These are phyloP conservation scores for Ptychobarbus kaznakovi DNA, from an alignment of 2,797 vertebrate species.

Conservation along the genomic window DNA sequence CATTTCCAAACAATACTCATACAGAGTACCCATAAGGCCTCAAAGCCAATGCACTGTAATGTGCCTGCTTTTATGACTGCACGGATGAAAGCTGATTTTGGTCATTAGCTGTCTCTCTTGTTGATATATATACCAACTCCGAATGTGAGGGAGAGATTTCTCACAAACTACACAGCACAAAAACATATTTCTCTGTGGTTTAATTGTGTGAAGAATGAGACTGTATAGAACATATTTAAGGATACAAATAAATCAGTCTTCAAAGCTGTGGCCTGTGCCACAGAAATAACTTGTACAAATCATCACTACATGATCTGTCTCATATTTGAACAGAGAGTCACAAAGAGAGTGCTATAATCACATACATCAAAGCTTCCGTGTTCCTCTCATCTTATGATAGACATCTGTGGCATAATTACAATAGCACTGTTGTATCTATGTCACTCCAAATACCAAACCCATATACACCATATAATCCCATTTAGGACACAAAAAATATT, in stretches of 20 bases:
- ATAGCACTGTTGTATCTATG: slow-evolving; percentile 40
- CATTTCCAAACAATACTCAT: slow-evolving; percentile 36
- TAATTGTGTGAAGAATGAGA: slow-evolving; percentile 7
- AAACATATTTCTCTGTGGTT: background rate
- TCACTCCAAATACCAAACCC: slow-evolving; percentile 40
- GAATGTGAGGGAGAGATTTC: background rate
- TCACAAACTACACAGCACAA: slow-evolving; percentile 27
- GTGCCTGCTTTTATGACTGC: slow-evolving; percentile 25
- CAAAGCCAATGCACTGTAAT: background rate
- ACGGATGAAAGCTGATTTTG: slow-evolving; percentile 34
- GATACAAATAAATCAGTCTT: slow-evolving; percentile 19
- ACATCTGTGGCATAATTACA: slow-evolving; percentile 40
- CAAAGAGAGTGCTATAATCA: background rate
- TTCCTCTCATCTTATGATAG: slow-evolving; percentile 6
- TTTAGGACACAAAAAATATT: slow-evolving; percentile 57
- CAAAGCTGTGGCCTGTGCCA: slow-evolving; percentile 20
- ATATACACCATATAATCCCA: slow-evolving; percentile 61
- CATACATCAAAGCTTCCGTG: slow-evolving; percentile 15
- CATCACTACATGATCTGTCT: slow-evolving; percentile 11
- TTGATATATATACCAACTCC: slow-evolving; percentile 11
- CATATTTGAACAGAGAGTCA: slow-evolving; percentile 6
- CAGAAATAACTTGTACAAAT: slow-evolving; percentile 13
- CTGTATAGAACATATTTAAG: background rate
- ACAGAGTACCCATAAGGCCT: background rate
- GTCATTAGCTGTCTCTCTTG: slow-evolving; percentile 25